Conservation (phyloP, 2,888 invertebrate genomes). For the Sepiola atlantica region DNA sequence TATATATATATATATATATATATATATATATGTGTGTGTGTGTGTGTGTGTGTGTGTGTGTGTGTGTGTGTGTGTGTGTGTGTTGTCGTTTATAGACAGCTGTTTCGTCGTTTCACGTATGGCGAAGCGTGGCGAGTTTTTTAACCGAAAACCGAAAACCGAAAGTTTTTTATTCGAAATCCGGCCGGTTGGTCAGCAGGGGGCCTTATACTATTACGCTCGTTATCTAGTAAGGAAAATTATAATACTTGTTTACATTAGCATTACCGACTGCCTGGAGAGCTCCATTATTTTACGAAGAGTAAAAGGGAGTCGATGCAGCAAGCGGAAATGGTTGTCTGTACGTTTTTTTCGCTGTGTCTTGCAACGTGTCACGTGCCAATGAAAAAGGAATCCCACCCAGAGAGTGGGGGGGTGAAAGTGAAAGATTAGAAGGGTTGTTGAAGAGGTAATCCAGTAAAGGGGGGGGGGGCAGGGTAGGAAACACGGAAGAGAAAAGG, state of each 20-base stretch:
- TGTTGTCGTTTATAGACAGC: too few relatives aligned
- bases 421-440: too few relatives aligned
- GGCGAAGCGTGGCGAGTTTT: neutral
- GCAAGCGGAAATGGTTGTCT: neutral
- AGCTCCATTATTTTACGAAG: too few relatives aligned
- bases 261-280: too few relatives aligned
- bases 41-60: too few relatives aligned
- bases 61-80: too few relatives aligned
- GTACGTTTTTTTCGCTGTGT: neutral
- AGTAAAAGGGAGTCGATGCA: neutral
- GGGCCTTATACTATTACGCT: neutral
- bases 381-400: neutral
- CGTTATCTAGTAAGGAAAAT: neutral
- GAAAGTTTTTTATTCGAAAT: neutral
- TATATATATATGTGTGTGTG: too few relatives aligned
- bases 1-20: too few relatives aligned
- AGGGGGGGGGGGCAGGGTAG: neutral
- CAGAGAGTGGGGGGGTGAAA: too few relatives aligned
- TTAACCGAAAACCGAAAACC: neutral
- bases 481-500: neutral
- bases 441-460: neutral
- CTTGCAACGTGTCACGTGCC: neutral
- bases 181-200: neutral
- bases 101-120: too few relatives aligned
- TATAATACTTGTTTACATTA: too few relatives aligned